These are phyloP conservation scores for Ichneumoninae sp. DNA, from an alignment of 2,888 invertebrate species.

Conservation along the genomic window DNA sequence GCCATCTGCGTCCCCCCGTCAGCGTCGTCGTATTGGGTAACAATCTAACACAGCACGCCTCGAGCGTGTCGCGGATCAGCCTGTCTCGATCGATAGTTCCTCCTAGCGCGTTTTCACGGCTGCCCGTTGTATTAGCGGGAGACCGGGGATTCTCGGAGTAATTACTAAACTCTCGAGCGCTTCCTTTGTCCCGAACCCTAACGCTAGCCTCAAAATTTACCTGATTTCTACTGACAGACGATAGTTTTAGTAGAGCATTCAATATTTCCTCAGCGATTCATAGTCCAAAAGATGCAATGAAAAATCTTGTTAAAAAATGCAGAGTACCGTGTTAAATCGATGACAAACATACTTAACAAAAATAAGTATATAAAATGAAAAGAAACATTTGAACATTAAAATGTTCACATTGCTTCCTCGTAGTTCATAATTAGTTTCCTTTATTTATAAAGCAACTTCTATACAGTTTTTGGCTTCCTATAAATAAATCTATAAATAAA, in stretches of 20 bases:
- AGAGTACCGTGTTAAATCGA: no score
- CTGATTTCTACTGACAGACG: neutral
- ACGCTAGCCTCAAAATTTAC: neutral
- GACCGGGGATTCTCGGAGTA: neutral
- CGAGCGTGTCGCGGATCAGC: neutral
- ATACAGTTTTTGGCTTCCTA: no score
- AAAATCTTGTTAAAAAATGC: no score
- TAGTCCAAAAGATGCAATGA: no score
- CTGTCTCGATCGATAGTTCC: conserved; percentile 22
- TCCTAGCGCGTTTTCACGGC: neutral
- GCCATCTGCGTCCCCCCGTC: conserved; percentile 25
- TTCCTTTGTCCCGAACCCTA: conserved; percentile 1
- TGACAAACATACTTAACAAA: no score
- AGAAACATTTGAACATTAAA: no score
- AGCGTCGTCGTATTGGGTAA: conserved; percentile 30
- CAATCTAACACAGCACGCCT: conserved; percentile 2
- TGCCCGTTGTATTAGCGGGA: neutral
- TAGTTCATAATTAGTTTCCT: no score
- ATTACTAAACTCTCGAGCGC: neutral
- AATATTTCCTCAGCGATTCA: neutral
- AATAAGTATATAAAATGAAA: no score
- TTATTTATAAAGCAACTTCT: no score
- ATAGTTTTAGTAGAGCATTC: neutral
- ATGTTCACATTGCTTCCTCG: no score
- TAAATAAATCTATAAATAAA: neutral